phyloP scores from a whole-genome alignment of 2,113 vertebrate genomes.

The Nerophis ophidion region DNA sequence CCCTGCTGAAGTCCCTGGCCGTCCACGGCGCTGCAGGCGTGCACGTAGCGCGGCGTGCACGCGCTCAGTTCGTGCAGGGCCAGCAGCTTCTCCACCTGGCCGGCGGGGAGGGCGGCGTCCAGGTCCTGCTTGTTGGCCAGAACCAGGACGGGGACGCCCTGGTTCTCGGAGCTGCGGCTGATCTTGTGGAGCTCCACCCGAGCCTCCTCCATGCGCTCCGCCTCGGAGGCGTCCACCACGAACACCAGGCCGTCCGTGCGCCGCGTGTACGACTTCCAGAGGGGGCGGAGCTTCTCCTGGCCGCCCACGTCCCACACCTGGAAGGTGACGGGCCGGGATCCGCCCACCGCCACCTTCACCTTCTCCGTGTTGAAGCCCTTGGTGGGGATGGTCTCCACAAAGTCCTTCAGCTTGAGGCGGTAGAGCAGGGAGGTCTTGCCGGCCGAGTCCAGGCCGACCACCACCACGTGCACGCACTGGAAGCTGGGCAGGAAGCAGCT shows the following conservation, averaged over 20 bases:
- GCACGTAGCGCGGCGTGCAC: slow-evolving; percentile 77
- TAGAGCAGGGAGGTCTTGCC: slow-evolving; percentile 89
- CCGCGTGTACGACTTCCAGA: slow-evolving; percentile 88
- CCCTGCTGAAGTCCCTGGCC: slow-evolving; percentile 80
- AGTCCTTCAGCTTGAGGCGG: slow-evolving; percentile 85
- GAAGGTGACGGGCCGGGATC: slow-evolving; percentile 76
- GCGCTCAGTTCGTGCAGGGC: slow-evolving; percentile 75
- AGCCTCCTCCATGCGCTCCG: slow-evolving; percentile 85
- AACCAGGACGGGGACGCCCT: slow-evolving; percentile 81
- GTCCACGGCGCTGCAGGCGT: slow-evolving; percentile 84
- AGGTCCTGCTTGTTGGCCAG: slow-evolving; percentile 88
- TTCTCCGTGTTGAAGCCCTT: slow-evolving; percentile 91
- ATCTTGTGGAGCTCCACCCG: slow-evolving; percentile 85
- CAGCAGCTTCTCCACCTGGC: slow-evolving; percentile 82
- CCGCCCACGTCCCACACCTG: slow-evolving; percentile 91
- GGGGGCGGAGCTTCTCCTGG: slow-evolving; percentile 84
- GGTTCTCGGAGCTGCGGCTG: slow-evolving; percentile 82
- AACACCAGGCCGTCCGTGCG: slow-evolving; percentile 86
- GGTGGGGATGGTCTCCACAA: slow-evolving; percentile 85
- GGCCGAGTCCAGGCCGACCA: slow-evolving; percentile 81
- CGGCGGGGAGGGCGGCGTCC: slow-evolving; percentile 65
- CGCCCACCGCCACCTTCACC: slow-evolving; percentile 78
- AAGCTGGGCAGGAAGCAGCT: slow-evolving; percentile 78
- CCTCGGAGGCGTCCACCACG: slow-evolving; percentile 82
- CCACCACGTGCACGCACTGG: slow-evolving; percentile 81